phyloP scores from a whole-genome alignment of 2,113 vertebrate species.

The Proteles cristata region DNA sequence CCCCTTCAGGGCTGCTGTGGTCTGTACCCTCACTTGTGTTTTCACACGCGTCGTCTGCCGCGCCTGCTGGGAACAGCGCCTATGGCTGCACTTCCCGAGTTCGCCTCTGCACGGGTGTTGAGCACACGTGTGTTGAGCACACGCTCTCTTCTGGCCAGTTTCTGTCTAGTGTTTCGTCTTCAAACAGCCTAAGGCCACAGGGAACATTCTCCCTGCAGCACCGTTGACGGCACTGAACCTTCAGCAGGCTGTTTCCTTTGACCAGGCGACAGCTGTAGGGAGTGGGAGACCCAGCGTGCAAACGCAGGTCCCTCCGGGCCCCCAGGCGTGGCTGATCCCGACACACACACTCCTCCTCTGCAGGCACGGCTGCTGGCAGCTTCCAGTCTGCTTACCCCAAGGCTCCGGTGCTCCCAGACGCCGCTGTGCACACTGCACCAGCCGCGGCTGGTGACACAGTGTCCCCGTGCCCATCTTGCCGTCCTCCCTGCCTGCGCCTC shows the following conservation, averaged over 20 bases:
- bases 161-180: rapidly evolving
- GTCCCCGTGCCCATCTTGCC: not conserved
- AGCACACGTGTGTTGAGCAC: rapidly evolving
- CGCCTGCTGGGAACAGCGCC: rapidly evolving
- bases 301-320: not conserved
- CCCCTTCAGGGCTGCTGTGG: not conserved
- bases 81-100: rapidly evolving
- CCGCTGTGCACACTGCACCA: not conserved
- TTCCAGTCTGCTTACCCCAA: not conserved
- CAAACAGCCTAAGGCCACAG: not conserved
- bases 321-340: not conserved
- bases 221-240: rapidly evolving
- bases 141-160: not conserved
- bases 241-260: not conserved
- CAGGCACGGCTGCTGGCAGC: not conserved
- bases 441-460: rapidly evolving
- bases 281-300: not conserved
- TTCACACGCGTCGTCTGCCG: too few species aligned
- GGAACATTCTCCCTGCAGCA: not conserved
- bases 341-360: too few species aligned
- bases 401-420: not conserved
- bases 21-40: rapidly evolving
- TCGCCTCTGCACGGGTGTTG: rapidly evolving
- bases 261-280: not conserved
- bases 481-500: not conserved